Evolutionary conservation across 1,140 invertebrate genomes (phyloP).

Genomic region (Diabrotica undecimpunctata): DNA sequence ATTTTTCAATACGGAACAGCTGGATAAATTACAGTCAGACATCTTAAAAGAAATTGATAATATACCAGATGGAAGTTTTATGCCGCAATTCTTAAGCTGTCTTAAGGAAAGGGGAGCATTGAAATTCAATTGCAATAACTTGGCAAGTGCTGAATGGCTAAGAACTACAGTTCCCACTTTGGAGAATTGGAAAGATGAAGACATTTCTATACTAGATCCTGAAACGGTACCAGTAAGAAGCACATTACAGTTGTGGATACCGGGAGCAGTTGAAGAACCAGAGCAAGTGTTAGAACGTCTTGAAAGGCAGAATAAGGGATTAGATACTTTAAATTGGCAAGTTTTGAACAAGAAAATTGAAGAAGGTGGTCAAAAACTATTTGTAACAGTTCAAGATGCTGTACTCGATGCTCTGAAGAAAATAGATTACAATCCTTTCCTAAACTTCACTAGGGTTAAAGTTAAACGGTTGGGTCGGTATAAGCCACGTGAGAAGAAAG

Average conservation of each 20-base stretch:
- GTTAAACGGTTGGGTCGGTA: slow-evolving; percentile 9
- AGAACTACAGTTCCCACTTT: not conserved
- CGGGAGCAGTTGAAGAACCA: slow-evolving; percentile 4
- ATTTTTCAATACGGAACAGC: slow-evolving; percentile 4
- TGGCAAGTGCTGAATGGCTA: slow-evolving; percentile 12
- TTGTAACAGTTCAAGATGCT: slow-evolving; percentile 1
- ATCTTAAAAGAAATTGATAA: slow-evolving; percentile 11
- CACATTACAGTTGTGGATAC: slow-evolving; percentile 7
- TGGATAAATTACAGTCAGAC: slow-evolving; percentile 7
- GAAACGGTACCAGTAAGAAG: slow-evolving; percentile 5
- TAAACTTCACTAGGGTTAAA: slow-evolving; percentile 13
- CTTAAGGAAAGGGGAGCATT: slow-evolving; percentile 1
- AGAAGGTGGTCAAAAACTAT: slow-evolving; percentile 1
- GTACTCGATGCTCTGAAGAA: slow-evolving; percentile 9
- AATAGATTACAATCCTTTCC: slow-evolving; percentile 4
- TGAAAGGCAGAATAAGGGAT: slow-evolving; percentile 12
- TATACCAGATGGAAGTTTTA: slow-evolving; percentile 4
- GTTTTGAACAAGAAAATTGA: not conserved
- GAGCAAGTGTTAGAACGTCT: slow-evolving; percentile 11
- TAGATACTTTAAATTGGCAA: slow-evolving; percentile 10
- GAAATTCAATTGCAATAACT: slow-evolving; percentile 10
- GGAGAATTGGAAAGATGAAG: slow-evolving; percentile 4
- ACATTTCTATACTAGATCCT: slow-evolving; percentile 3
- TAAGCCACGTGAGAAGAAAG: slow-evolving; percentile 6
- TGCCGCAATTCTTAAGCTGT: slow-evolving; percentile 12